phyloP scores from a whole-genome alignment of 2,113 vertebrate genomes.

The Danionella cerebrum region DNA sequence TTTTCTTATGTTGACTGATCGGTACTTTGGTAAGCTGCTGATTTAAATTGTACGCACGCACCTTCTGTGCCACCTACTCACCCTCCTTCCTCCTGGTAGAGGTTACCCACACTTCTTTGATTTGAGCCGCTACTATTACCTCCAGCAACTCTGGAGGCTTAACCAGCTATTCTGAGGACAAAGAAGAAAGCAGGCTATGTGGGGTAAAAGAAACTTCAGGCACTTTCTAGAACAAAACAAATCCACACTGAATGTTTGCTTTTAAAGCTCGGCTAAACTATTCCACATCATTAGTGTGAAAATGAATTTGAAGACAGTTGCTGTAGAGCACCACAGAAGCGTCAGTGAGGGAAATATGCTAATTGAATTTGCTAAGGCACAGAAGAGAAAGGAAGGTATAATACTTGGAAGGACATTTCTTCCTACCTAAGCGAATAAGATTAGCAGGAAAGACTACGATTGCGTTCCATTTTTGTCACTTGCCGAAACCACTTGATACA shows the following conservation, averaged over 20 bases:
- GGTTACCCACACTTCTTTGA: background rate
- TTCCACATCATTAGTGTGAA: conserved; percentile 12
- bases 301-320: conserved; percentile 14
- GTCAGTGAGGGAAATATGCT: background rate
- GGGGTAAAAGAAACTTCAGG: background rate
- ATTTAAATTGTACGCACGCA: no score
- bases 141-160: background rate
- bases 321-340: conserved; percentile 15
- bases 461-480: no score
- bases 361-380: background rate
- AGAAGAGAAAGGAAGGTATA: background rate
- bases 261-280: conserved; percentile 14
- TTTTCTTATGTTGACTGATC: no score
- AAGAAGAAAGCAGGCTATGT: background rate
- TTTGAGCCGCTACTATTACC: background rate
- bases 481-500: no score
- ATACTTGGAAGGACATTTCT: background rate
- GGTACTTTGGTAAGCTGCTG: no score
- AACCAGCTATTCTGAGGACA: conserved; percentile 8
- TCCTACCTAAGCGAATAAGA: conserved; percentile 24
- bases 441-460: background rate
- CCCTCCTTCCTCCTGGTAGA: background rate
- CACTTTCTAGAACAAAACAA: background rate
- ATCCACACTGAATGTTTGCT: background rate
- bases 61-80: background rate